Evolutionary conservation across 2,797 vertebrate genomes (phyloP).

Genomic region (Melanotaenia nigrans): DNA sequence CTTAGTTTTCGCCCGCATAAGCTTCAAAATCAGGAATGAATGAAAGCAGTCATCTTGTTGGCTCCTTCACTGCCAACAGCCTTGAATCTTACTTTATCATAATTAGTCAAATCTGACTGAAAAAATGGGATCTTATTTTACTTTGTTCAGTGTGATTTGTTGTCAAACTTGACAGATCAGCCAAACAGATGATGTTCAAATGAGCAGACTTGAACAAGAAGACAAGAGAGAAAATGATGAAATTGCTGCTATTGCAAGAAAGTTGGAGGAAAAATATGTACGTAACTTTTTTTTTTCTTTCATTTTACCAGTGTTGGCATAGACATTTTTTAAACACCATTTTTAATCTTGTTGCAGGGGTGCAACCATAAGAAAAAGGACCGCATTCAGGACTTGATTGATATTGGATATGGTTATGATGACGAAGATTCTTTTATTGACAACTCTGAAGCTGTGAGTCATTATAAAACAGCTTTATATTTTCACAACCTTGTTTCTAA

Average conservation of each 20-base stretch:
- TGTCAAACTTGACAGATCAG: conserved; percentile 22
- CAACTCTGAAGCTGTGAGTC: conserved; percentile 96
- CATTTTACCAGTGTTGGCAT: not conserved
- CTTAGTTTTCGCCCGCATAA: too few relatives aligned
- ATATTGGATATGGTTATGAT: conserved; percentile 95
- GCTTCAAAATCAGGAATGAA: too few relatives aligned
- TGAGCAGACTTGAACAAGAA: conserved; percentile 80
- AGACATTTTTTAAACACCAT: too few relatives aligned
- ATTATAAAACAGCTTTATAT: not conserved
- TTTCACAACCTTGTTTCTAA: not conserved
- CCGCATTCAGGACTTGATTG: conserved; percentile 92
- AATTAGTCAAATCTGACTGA: too few relatives aligned
- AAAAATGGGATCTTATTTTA: too few relatives aligned
- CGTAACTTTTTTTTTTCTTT: conserved; percentile 43
- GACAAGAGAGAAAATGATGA: conserved; percentile 83
- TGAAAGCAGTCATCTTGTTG: too few relatives aligned
- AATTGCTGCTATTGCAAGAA: conserved; percentile 83
- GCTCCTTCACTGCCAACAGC: too few relatives aligned
- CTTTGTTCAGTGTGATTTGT: not conserved
- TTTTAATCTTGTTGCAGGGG: conserved; percentile 76
- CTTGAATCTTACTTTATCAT: too few relatives aligned
- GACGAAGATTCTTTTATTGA: conserved; percentile 98
- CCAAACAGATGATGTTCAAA: conserved; percentile 44
- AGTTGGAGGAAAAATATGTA: conserved; percentile 92
- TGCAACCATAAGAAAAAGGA: conserved; percentile 86